Percentiles rank a stretch among this genome's conserved stretches.
These are phyloP conservation scores for Achlya flavicornis DNA, from an alignment of 2,888 invertebrate genomes.

Conservation along the genomic window DNA sequence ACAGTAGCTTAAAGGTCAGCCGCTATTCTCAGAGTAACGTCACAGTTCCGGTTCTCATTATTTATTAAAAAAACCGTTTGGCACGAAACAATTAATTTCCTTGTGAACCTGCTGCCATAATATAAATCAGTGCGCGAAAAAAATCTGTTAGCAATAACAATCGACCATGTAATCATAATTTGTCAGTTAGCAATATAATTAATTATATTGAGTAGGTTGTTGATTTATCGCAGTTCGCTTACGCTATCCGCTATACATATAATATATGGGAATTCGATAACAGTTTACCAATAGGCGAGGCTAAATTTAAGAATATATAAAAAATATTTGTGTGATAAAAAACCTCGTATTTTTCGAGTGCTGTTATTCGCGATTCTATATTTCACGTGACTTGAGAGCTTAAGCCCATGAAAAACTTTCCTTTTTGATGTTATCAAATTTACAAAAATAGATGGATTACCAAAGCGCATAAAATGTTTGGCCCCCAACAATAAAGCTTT, in stretches of 20 bases:
- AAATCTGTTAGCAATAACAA: conserved; percentile 13
- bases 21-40: conserved; percentile 1
- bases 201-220: conserved; percentile 12
- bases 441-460: too few relatives aligned
- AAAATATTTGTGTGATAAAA: too few relatives aligned
- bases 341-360: too few relatives aligned
- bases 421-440: too few relatives aligned
- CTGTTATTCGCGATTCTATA: neutral
- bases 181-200: conserved; percentile 10
- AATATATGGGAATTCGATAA: neutral
- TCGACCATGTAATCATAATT: conserved; percentile 13
- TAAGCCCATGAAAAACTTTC: too few relatives aligned
- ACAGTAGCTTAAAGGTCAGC: conserved; percentile 7
- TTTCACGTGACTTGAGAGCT: too few relatives aligned
- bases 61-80: neutral
- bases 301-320: neutral
- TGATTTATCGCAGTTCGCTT: neutral
- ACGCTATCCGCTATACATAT: too few relatives aligned
- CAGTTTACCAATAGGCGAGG: neutral
- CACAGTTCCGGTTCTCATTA: conserved; percentile 9
- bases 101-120: conserved; percentile 5
- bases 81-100: conserved; percentile 7
- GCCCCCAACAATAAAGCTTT: neutral
- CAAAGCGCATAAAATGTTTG: too few relatives aligned
- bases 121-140: conserved; percentile 11